phyloP scores from a whole-genome alignment of 92 coral and sea anemone genomes.

The Actinernus sp. region DNA sequence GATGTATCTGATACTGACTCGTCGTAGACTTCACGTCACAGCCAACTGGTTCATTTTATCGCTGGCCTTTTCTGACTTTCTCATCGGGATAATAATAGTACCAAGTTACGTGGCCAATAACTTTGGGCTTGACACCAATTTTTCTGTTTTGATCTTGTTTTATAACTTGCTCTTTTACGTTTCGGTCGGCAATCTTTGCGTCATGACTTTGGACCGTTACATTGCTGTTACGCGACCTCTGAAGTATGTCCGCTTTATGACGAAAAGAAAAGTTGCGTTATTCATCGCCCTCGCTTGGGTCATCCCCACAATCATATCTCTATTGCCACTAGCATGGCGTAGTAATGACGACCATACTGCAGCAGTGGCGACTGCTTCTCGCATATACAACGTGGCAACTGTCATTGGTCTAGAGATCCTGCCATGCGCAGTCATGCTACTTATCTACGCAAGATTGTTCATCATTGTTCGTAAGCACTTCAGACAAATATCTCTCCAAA shows the following conservation, averaged over 20 bases:
- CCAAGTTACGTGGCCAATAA: not conserved
- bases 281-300: constrained; percentile 65
- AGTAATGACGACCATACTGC: not conserved
- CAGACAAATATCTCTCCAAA: constrained; percentile 7
- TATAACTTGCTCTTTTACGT: constrained; percentile 73
- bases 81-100: not conserved
- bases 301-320: constrained; percentile 39
- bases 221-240: constrained; percentile 74
- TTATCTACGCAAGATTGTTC: constrained; percentile 34
- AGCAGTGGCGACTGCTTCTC: constrained; percentile 2
- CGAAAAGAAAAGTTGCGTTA: constrained; percentile 42
- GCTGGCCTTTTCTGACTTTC: not conserved
- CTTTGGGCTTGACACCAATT: not conserved
- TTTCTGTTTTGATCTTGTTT: constrained; percentile 7
- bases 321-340: constrained; percentile 51
- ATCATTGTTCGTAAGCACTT: constrained; percentile 45
- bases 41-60: not conserved
- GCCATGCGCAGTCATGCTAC: constrained; percentile 35
- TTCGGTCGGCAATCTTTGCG: constrained; percentile 74
- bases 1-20: not conserved
- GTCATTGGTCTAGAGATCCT: constrained; percentile 38
- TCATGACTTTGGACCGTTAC: constrained; percentile 77
- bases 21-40: not conserved
- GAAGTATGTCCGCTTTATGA: constrained; percentile 61
- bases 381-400: constrained; percentile 7